phyloP scores from a whole-genome alignment of 2,888 invertebrate genomes.

The Zygogramma bicolorata region DNA sequence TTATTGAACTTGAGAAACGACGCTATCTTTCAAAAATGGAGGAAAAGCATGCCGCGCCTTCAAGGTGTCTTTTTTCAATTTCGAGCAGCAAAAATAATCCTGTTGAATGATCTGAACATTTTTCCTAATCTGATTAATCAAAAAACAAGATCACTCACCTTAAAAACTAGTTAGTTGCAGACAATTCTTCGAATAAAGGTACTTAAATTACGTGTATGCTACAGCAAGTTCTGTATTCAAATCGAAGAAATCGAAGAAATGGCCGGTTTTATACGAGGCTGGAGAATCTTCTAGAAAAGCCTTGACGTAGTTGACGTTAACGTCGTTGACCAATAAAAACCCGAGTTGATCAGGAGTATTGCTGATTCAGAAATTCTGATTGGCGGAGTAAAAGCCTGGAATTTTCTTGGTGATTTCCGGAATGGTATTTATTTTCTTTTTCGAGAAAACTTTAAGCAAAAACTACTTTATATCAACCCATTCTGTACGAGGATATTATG shows the following conservation, averaged over 20 bases:
- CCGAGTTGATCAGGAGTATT: constrained; percentile 10
- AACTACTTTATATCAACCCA: neutral
- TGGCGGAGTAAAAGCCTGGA: constrained; percentile 40
- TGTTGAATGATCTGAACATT: neutral
- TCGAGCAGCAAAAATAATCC: neutral
- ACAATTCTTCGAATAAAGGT: constrained; percentile 56
- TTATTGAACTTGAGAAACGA: neutral
- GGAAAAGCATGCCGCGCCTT: constrained; percentile 8
- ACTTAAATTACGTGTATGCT: constrained; percentile 52
- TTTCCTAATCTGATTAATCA: neutral
- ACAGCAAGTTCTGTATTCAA: constrained; percentile 55
- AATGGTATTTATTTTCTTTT: constrained; percentile 7
- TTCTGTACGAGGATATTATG: neutral
- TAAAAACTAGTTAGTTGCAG: constrained; percentile 55
- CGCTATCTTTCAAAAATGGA: neutral
- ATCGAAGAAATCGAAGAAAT: constrained; percentile 56
- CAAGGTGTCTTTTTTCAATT: neutral
- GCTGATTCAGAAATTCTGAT: constrained; percentile 29
- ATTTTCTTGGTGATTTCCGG: constrained; percentile 26
- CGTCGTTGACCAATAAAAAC: constrained; percentile 57
- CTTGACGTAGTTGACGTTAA: no score
- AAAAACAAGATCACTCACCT: constrained; percentile 48
- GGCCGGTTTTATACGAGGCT: constrained; percentile 63
- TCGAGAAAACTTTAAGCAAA: constrained; percentile 11
- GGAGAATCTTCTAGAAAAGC: constrained; percentile 63